Conservation (phyloP, 2,113 vertebrate species). For the Oryzias javanicus region DNA sequence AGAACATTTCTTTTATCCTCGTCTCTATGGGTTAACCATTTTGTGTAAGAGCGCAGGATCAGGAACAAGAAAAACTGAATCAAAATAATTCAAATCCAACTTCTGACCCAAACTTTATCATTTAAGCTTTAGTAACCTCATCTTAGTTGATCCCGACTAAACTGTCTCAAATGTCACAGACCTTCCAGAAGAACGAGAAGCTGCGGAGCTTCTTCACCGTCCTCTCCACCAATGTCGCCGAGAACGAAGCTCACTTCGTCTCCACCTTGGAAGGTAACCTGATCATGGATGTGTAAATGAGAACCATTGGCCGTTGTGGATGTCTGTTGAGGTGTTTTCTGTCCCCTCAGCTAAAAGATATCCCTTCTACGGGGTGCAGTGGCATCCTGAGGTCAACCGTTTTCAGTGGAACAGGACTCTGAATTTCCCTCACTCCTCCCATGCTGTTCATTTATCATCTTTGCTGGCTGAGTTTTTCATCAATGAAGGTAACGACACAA, state of each 20-base stretch:
- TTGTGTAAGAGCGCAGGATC: no score
- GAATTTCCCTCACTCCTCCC: constrained; percentile 73
- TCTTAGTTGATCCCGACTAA: not conserved
- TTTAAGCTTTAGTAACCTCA: no score
- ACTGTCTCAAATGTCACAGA: constrained; percentile 45
- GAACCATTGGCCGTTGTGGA: not conserved
- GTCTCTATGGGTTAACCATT: no score
- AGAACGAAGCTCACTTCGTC: constrained; percentile 72
- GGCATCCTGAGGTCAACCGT: constrained; percentile 82
- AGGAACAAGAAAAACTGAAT: no score
- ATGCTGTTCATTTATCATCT: constrained; percentile 73
- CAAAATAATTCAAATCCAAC: no score
- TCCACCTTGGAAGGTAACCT: constrained; percentile 80
- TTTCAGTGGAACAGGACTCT: constrained; percentile 74
- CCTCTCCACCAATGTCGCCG: constrained; percentile 76
- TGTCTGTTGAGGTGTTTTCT: not conserved
- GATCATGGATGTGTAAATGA: not conserved
- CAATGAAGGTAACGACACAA: constrained; percentile 74
- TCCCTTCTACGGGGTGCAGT: constrained; percentile 83
- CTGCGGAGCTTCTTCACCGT: constrained; percentile 73
- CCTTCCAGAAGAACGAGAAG: constrained; percentile 66
- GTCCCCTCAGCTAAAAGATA: constrained; percentile 64
- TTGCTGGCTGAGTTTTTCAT: constrained; percentile 76
- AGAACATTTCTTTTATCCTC: no score
- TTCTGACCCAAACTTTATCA: no score